Conservation (phyloP, 2,113 vertebrate species). For the Chelonoidis abingdonii region DNA sequence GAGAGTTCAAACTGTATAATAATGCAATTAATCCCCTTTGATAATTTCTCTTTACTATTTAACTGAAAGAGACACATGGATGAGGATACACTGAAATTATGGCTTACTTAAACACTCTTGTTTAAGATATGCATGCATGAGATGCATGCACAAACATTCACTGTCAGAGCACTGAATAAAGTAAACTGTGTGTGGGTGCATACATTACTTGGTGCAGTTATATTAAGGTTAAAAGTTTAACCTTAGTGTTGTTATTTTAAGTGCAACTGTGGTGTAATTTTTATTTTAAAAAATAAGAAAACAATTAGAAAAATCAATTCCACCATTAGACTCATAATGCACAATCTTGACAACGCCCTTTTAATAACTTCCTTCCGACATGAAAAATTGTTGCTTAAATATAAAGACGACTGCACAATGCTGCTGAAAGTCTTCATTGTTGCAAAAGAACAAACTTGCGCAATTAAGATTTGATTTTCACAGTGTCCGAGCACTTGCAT, state of each 20-base stretch:
- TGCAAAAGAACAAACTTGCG: background rate
- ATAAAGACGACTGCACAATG: background rate
- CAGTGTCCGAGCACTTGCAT: background rate
- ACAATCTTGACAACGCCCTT: background rate
- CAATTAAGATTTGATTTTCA: background rate
- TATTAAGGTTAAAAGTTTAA: background rate
- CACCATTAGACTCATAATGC: background rate
- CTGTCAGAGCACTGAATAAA: background rate
- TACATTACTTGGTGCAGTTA: background rate
- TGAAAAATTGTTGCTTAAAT: background rate
- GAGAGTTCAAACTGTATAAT: background rate
- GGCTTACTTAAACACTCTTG: background rate
- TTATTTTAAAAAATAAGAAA: conserved; percentile 7
- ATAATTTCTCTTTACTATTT: background rate
- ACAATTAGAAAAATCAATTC: background rate
- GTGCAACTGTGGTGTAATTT: background rate
- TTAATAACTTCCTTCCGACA: background rate
- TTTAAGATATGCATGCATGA: conserved; percentile 19
- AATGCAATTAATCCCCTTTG: background rate
- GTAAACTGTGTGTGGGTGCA: too few relatives aligned
- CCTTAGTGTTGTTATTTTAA: background rate
- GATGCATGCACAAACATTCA: conserved; percentile 24
- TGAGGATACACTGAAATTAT: conserved; percentile 11
- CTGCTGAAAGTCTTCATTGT: background rate
- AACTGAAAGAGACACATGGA: conserved; percentile 16